Evolutionary conservation across 1,140 invertebrate genomes (phyloP).

Genomic region (Pseudachorutes palmiensis): DNA sequence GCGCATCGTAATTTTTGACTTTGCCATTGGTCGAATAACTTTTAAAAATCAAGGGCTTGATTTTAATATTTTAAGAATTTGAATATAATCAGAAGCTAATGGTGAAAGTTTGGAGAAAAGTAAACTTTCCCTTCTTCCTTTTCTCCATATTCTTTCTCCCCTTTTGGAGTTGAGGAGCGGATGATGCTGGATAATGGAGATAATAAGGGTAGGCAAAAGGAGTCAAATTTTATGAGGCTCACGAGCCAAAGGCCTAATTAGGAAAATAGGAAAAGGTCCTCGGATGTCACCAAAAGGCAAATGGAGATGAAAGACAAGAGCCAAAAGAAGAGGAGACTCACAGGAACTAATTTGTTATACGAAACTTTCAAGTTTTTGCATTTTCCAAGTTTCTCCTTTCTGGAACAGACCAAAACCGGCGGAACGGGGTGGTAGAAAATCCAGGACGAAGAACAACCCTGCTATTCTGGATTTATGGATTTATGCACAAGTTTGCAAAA

Average conservation of each 20-base stretch:
- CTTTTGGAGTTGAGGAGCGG: neutral
- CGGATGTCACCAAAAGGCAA: constrained; percentile 23
- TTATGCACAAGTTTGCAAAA: no score
- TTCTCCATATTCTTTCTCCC: no score
- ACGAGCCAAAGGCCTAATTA: constrained; percentile 27
- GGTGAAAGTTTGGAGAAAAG: neutral
- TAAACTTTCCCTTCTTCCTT: no score
- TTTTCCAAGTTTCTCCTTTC: neutral
- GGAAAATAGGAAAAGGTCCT: constrained; percentile 25
- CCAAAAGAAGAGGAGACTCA: neutral
- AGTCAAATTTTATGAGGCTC: constrained; percentile 27
- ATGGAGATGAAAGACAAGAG: neutral
- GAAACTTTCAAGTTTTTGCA: constrained; percentile 16
- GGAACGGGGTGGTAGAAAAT: neutral
- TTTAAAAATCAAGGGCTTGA: no score
- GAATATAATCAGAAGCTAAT: no score
- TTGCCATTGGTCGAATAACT: no score
- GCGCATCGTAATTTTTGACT: no score
- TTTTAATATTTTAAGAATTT: no score
- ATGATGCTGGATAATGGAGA: constrained; percentile 1
- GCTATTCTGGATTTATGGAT: no score
- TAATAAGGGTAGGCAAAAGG: neutral
- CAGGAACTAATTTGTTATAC: constrained; percentile 23
- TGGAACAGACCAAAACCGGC: neutral
- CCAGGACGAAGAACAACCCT: no score